Percentiles rank a stretch among this genome's conserved stretches.
These are phyloP conservation scores for Camponotus vicinus DNA, from an alignment of 1,140 invertebrate species.

Conservation along the genomic window DNA sequence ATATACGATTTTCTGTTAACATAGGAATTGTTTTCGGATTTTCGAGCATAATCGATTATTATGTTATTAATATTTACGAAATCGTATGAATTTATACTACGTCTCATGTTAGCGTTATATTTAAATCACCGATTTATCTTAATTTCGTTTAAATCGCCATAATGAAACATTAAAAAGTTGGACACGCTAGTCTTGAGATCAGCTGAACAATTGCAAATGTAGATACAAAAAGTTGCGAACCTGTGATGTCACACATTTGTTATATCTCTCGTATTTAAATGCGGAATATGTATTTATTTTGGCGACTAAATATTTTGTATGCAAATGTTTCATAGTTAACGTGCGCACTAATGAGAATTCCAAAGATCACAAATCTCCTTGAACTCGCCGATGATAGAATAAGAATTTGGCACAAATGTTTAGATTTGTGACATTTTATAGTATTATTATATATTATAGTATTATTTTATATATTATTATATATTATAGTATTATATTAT, in stretches of 20 bases:
- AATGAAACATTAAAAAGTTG: neutral
- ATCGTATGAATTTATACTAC: neutral
- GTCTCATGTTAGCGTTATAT: neutral
- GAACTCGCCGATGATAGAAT: neutral
- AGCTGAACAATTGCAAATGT: neutral
- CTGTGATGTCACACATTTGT: neutral
- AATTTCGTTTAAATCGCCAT: neutral
- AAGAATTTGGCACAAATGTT: neutral
- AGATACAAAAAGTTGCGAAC: neutral
- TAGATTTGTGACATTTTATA: neutral
- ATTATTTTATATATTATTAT: no score
- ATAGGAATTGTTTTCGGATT: neutral
- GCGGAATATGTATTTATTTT: neutral
- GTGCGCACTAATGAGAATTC: neutral
- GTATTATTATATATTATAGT: neutral
- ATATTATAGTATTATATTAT: no score
- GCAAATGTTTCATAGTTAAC: neutral
- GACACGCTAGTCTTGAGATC: no score
- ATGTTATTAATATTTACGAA: neutral
- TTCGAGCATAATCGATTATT: neutral
- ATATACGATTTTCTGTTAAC: neutral
- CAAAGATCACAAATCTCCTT: neutral
- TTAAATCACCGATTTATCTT: constrained; percentile 6
- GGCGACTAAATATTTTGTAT: constrained; percentile 25
- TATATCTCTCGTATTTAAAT: neutral